These are phyloP conservation scores for Salticus scenicus DNA, from an alignment of 2,888 invertebrate genomes.

Conservation along the genomic window DNA sequence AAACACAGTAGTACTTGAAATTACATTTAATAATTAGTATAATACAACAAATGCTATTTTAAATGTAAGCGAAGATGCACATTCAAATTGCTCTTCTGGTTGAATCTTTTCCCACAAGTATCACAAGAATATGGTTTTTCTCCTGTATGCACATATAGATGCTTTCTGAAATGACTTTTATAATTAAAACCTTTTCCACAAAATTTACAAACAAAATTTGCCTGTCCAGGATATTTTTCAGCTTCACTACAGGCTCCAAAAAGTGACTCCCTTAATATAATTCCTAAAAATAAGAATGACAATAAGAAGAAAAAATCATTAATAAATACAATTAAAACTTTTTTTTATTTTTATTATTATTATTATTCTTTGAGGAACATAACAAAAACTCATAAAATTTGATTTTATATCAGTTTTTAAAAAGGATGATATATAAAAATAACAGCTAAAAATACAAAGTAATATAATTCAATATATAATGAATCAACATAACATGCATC, in stretches of 20 bases:
- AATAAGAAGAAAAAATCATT: not conserved
- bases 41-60: not conserved
- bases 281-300: not conserved
- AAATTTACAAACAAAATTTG: slow-evolving; percentile 13
- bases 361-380: too few relatives aligned
- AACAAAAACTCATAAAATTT: too few relatives aligned
- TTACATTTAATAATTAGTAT: too few relatives aligned
- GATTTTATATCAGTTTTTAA: too few relatives aligned
- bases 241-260: not conserved
- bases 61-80: slow-evolving; percentile 18
- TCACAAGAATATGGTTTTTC: slow-evolving; percentile 16
- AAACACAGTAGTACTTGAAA: too few relatives aligned
- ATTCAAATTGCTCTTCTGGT: slow-evolving; percentile 13
- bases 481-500: too few relatives aligned
- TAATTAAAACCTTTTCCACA: slow-evolving; percentile 23
- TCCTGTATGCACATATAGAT: slow-evolving; percentile 17
- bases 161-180: slow-evolving; percentile 5
- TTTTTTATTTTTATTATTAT: too few relatives aligned
- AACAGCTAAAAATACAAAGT: too few relatives aligned
- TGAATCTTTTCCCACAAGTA: slow-evolving; percentile 24
- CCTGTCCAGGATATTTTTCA: not conserved
- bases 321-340: too few relatives aligned
- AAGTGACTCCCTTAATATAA: not conserved
- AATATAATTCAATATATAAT: too few relatives aligned
- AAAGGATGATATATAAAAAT: too few relatives aligned